phyloP scores from a whole-genome alignment of 2,888 invertebrate genomes.

The Hydroisotoma schaefferi region DNA sequence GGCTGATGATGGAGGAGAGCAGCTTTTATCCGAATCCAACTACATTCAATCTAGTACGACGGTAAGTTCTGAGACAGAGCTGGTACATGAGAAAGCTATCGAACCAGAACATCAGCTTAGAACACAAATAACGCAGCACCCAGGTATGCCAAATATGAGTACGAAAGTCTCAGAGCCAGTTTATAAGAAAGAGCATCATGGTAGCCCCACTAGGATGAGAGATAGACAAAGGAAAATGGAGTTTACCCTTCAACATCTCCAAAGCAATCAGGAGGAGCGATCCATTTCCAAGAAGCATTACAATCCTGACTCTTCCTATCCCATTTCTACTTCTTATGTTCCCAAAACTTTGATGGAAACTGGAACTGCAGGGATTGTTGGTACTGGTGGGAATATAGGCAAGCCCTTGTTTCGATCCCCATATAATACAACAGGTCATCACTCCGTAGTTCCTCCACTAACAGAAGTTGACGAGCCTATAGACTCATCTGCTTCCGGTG shows the following conservation, averaged over 20 bases:
- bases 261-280: constrained; percentile 10
- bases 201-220: constrained; percentile 8
- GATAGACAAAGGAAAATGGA: constrained; percentile 12
- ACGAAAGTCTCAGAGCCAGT: not conserved
- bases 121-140: too few species aligned
- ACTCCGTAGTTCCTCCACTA: constrained; percentile 5
- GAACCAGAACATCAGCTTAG: too few species aligned
- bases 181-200: not conserved
- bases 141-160: constrained; percentile 2
- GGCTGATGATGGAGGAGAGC: too few species aligned
- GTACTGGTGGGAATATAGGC: not conserved
- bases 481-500: not conserved
- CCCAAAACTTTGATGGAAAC: not conserved
- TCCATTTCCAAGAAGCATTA: not conserved
- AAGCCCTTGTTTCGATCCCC: constrained; percentile 1
- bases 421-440: constrained; percentile 12
- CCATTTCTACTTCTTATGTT: constrained; percentile 3
- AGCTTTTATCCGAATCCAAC: too few species aligned
- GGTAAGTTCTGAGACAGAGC: too few species aligned
- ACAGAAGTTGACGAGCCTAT: not conserved
- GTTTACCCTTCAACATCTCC: constrained; percentile 8
- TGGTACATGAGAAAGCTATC: too few species aligned
- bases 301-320: constrained; percentile 6
- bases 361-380: not conserved
- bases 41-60: too few species aligned